Evolutionary conservation across 2,888 invertebrate genomes (phyloP), one percentile per base, ranked within the genome.

Genomic region (Trichogramma dendrolimi): DNA sequence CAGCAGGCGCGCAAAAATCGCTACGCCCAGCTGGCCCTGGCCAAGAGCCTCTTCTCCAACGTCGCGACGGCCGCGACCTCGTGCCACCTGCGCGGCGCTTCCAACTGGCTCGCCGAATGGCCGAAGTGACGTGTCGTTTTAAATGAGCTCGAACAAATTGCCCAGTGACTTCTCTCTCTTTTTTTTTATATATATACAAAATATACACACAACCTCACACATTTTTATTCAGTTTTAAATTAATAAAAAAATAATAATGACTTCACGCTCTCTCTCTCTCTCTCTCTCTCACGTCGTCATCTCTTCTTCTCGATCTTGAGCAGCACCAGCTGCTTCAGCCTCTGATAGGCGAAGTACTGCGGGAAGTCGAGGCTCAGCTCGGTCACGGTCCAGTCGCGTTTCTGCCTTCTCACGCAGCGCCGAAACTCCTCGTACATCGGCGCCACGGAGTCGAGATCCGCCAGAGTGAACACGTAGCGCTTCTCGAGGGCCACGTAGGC

Each of bases 371-470:
- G 79, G 4, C 85, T 81, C 54, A 91, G 72, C 71, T 87, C 83
- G 72, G 87, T 83, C 39, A 88, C 80, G 7, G 74, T 80, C 85
- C 90, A 85, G 39, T 80, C 79, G 27, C 78, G 67, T 62, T 82
- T 80, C 50, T 81, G 79, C 58, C 76, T 75, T 70, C 80, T 80
- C 6, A 85, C 79, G 64, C 86, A 80, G 43, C 84, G 82, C 1
- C 91, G 79, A 80, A 93, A 93, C 81, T 91, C 88, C 73, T 92
- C 92, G 72, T 90, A 94, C 81, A 92, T 92, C 0, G 93, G 93
- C 1, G 94, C 92, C n/a, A 87, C 87, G 0, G 88, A 85, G 66
- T 92, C 91, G 76, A 90, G 83, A 71, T 93, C 91, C 10, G 86
- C 84, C 67, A 91, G 77, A 0, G 92, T 92, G 73, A 94, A 94